phyloP scores from a whole-genome alignment of 2,797 vertebrate species.

The Crocidura indochinensis region DNA sequence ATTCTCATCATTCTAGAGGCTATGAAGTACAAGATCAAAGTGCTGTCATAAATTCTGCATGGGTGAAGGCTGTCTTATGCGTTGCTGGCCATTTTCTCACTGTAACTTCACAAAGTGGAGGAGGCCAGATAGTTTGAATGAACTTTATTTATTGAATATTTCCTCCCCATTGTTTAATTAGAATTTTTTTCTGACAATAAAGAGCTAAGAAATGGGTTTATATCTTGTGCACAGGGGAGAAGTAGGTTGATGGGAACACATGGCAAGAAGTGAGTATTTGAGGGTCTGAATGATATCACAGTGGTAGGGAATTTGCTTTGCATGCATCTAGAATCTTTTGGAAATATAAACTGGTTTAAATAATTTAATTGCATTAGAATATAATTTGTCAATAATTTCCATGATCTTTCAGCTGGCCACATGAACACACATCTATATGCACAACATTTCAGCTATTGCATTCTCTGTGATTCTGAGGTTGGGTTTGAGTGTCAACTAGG shows the following conservation, averaged over 20 bases:
- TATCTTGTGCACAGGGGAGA: background rate
- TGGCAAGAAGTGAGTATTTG: slow-evolving; percentile 13
- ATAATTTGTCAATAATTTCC: background rate
- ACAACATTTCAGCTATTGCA: fast-evolving
- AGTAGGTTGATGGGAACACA: background rate
- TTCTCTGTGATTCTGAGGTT: background rate
- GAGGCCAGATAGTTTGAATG: background rate
- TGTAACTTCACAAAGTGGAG: no score
- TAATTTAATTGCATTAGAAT: background rate
- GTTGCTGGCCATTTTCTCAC: no score
- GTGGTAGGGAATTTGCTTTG: no score
- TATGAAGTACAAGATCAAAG: no score
- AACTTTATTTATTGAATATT: slow-evolving; percentile 12
- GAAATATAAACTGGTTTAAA: background rate
- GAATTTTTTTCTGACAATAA: slow-evolving; percentile 15
- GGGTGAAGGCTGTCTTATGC: no score
- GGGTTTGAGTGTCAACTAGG: no score
- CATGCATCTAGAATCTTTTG: no score
- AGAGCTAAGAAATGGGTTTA: background rate
- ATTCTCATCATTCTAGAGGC: no score
- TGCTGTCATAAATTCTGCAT: no score
- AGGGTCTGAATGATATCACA: background rate
- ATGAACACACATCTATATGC: no score
- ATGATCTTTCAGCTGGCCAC: background rate
- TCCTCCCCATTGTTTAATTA: background rate